Conservation (phyloP, 2,113 vertebrate species). For the Brevimyrus niger region DNA sequence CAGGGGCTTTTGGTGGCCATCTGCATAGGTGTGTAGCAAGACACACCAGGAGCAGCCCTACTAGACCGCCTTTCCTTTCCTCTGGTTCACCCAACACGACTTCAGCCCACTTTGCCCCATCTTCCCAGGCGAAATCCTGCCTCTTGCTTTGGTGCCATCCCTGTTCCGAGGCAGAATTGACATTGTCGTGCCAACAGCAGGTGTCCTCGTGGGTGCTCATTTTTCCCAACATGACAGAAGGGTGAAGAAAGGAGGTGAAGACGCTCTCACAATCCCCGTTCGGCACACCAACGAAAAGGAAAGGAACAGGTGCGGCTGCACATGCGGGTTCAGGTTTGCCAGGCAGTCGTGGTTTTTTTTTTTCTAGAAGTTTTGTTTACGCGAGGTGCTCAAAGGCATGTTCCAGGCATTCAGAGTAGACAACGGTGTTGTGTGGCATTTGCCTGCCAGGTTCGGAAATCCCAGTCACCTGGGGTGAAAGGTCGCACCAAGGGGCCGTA, state of each 20-base stretch:
- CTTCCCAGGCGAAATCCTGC: background rate
- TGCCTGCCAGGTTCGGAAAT: background rate
- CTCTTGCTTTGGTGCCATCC: background rate
- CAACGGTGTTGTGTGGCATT: background rate
- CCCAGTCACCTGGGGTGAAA: background rate
- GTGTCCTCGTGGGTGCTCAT: background rate
- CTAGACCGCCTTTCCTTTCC: background rate
- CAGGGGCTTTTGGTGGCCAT: background rate
- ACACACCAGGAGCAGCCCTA: background rate
- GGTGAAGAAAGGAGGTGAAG: background rate
- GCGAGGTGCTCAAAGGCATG: background rate
- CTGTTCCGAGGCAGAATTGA: background rate
- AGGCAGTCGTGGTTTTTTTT: background rate
- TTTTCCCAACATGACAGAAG: background rate
- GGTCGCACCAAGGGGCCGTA: background rate
- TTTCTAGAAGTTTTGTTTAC: background rate
- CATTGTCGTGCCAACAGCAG: background rate
- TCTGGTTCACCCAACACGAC: slow-evolving; percentile 47
- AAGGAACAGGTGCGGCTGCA: background rate
- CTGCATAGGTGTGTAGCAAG: background rate
- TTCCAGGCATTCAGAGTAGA: background rate
- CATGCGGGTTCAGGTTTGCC: background rate
- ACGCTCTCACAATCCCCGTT: background rate
- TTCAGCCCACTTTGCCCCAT: slow-evolving; percentile 40
- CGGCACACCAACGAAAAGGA: background rate